A percentile compares a stretch with the other conserved stretches of the same genome.
phyloP scores from a whole-genome alignment of 2,113 vertebrate genomes.

The Ciconia maguari region DNA sequence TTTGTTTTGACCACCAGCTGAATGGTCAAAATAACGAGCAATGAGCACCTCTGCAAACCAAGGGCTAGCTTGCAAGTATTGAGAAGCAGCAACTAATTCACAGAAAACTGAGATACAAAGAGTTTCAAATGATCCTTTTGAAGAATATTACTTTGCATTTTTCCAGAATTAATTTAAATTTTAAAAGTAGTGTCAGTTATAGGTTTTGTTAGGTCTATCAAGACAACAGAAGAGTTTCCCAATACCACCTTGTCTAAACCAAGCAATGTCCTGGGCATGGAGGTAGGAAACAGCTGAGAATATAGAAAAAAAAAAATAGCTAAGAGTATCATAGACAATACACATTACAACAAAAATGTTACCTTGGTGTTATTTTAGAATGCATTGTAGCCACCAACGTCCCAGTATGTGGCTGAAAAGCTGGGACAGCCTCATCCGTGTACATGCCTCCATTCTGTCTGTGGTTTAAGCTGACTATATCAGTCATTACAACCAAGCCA shows the following conservation, averaged over 20 bases:
- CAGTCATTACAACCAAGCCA: conserved; percentile 91
- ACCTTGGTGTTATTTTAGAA: conserved; percentile 78
- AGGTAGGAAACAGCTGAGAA: not conserved
- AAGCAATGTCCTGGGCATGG: not conserved
- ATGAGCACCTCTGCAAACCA: not conserved
- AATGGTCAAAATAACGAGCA: not conserved
- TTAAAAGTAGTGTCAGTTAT: not conserved
- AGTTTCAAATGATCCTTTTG: not conserved
- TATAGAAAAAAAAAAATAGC: not conserved
- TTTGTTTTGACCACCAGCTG: not conserved
- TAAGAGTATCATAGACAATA: rapidly evolving
- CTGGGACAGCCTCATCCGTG: conserved; percentile 87
- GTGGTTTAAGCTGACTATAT: conserved; percentile 89
- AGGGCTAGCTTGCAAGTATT: not conserved
- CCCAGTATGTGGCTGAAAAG: conserved; percentile 89
- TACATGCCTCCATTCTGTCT: conserved; percentile 89
- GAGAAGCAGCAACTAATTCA: not conserved
- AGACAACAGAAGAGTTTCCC: not conserved
- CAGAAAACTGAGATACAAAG: not conserved
- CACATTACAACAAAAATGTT: not conserved
- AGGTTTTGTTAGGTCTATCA: not conserved
- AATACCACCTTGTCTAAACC: not conserved
- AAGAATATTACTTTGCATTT: not conserved
- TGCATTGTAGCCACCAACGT: conserved; percentile 80
- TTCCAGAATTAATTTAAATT: not conserved